Evolutionary conservation across 2,888 invertebrate species (phyloP), one percentile per base, ranked within the genome.

Genomic region (Andricus quercusramuli): DNA sequence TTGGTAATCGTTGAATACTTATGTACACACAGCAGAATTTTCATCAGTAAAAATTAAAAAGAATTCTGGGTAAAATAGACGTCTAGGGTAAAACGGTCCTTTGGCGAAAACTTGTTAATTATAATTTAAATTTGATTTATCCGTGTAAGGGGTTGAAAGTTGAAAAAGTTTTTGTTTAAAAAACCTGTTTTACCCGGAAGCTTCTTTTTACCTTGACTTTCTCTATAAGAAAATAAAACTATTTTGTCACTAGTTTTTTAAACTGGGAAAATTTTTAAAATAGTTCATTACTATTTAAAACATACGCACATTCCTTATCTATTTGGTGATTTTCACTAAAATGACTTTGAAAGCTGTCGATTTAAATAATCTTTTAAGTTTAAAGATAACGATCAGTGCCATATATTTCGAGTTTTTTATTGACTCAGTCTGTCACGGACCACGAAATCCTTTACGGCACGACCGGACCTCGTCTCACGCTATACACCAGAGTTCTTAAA

Each of bases 401-500:
- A 51, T 56, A 74, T 56, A 74, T 74, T 74, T 74, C n/a, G 74
- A 74, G 56, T 74, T 74, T 74, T 74, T 74, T 74, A 74, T 74
- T 59, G 74, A 74, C 74, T 74, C 32, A 37, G 74, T 56, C 74
- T 74, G 74, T 74, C 74, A 74, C 74, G 32, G 74, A 74, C 74
- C 74, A 74, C 37, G 74, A 74, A 74, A 74, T 74, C 74, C 74
- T 74, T 56, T 47, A 74, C 74, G 22, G 37, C 74, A 74, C 74
- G 74, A 74, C 78, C 65, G 64, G 68, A 79, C 77, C 74, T 76
- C 56, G 80, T 65, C 78, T 79, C 79, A 81, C 83, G 83, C 82
- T 83, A 84, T 78, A 84, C 80, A 83, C 82, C 82, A 80, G 81
- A 82, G 80, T 82, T 82, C 78, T 83, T 83, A 86, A 86, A 85